Evolutionary conservation across 2,113 vertebrate species (phyloP).

Genomic region (Puntigrus tetrazona): DNA sequence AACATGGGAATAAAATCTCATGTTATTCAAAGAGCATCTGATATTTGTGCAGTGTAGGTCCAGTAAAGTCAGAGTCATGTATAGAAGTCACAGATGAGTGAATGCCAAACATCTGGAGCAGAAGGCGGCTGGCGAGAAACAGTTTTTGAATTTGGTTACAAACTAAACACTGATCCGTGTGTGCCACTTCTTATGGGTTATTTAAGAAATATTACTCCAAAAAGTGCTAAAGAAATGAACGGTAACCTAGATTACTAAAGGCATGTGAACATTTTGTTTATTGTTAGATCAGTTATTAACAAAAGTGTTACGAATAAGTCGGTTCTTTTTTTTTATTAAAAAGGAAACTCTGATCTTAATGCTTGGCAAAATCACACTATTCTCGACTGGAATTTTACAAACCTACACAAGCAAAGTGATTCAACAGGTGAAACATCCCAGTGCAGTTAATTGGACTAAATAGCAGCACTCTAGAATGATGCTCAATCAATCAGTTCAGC

Average conservation of each 20-base stretch:
- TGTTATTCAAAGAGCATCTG: background rate
- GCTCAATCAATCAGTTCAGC: background rate
- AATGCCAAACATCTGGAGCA: conserved; percentile 33
- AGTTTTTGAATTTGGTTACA: background rate
- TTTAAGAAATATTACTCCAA: background rate
- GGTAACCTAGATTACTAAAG: background rate
- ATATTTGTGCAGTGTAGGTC: conserved; percentile 27
- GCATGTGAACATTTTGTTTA: background rate
- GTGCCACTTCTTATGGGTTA: background rate
- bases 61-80: conserved; percentile 11
- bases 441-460: too few relatives aligned
- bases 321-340: too few relatives aligned
- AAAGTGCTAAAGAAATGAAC: background rate
- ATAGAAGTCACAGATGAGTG: conserved; percentile 5
- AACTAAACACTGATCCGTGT: background rate
- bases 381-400: too few relatives aligned
- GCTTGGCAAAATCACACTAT: too few relatives aligned
- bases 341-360: too few relatives aligned
- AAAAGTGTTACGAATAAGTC: too few relatives aligned
- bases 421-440: too few relatives aligned
- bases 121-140: background rate
- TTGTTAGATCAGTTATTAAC: background rate
- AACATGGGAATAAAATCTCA: conserved; percentile 11
- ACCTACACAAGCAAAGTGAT: too few relatives aligned
- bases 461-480: background rate